These are phyloP conservation scores for Paradisaea rubra DNA, from an alignment of 2,113 vertebrate genomes.

Conservation along the genomic window DNA sequence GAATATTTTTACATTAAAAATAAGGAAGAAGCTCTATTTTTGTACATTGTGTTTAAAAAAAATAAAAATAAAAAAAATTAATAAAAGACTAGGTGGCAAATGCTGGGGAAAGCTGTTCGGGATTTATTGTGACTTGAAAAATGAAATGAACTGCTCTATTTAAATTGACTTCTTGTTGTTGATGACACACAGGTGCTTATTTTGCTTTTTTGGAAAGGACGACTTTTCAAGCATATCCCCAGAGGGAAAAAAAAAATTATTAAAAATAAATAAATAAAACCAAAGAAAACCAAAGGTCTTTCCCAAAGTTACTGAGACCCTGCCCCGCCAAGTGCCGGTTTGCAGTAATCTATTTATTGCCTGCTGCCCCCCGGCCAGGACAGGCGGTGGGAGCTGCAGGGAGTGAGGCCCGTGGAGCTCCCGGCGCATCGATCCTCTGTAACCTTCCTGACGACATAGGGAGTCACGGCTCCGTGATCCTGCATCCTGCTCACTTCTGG, in stretches of 20 bases:
- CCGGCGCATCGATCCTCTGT: slow-evolving; percentile 66
- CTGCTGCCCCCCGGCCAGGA: slow-evolving; percentile 64
- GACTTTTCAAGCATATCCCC: slow-evolving; percentile 68
- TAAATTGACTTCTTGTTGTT: slow-evolving; percentile 66
- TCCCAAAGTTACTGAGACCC: slow-evolving; percentile 70
- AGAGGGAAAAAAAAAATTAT: slow-evolving; percentile 34
- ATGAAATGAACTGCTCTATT: slow-evolving; percentile 66
- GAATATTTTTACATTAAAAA: slow-evolving; percentile 85
- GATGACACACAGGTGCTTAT: slow-evolving; percentile 71
- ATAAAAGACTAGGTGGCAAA: slow-evolving; percentile 73
- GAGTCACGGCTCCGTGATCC: slow-evolving; percentile 74
- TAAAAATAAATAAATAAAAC: slow-evolving; percentile 49
- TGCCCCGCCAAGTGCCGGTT: slow-evolving; percentile 65
- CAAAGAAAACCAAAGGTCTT: slow-evolving; percentile 75
- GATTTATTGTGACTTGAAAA: slow-evolving; percentile 76
- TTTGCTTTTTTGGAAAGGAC: slow-evolving; percentile 64
- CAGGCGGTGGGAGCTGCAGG: slow-evolving; percentile 59
- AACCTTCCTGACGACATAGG: slow-evolving; percentile 73
- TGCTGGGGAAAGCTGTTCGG: slow-evolving; percentile 65
- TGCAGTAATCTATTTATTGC: slow-evolving; percentile 76
- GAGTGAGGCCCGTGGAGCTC: slow-evolving; percentile 68
- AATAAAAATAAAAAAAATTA: slow-evolving; percentile 68
- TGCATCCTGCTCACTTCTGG: slow-evolving; percentile 75
- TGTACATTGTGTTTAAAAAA: slow-evolving; percentile 80
- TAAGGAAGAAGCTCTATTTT: slow-evolving; percentile 85